Base-by-base conservation (phyloP, 35 echinoderm and acorn worm genomes). In the Lytechinus pictus region DNA sequence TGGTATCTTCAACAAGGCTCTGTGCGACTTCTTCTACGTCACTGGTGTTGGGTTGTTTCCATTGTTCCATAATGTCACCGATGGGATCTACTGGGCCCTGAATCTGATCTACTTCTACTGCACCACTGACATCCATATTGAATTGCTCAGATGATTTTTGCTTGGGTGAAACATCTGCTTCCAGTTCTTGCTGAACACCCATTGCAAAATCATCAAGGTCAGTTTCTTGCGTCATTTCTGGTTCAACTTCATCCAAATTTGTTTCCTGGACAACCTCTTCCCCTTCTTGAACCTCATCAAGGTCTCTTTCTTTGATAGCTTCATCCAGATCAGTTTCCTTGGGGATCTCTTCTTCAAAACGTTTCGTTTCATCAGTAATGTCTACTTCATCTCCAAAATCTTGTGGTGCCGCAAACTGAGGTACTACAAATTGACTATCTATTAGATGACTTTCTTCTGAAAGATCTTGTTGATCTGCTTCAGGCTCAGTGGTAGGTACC, bases 191-290 rank as follows among this genome's bases (percentile, higher is more conserved):
- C 53, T 10, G 21, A 24, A 28, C 53, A 71, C 24, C 54, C 8
- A 52, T 27, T 14, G 53, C 55, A 87, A 86, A 27, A 58, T 92
- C 86, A 52, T 96, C 71, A 27, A 96, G 71, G 79, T 95, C 28
- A 58, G 94, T 95, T 55, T 87, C 94, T 54, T 88, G 71, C 3
- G 55, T 95, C 66, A 54, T 95, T 95, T 88, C 51, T 24, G 27
- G 27, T 72, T 28, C 54, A 4, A 95, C 57, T 94, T 94, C 57
- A 94, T 60, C 72, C 19, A 55, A 57, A 90, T 90, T 90, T 28
- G 88, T 90, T 90, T 90, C 88, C n/a, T 90, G 88, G 29, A 90
- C 52, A 24, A 55, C 79, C 9, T 90, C 29, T 29, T 90, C 10
- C 10, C 52, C 28, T 90, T 90, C 88, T 90, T 28, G 28, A 51